Evolutionary conservation across 2,113 vertebrate species (phyloP).

Genomic region (Phodopus roborovskii): DNA sequence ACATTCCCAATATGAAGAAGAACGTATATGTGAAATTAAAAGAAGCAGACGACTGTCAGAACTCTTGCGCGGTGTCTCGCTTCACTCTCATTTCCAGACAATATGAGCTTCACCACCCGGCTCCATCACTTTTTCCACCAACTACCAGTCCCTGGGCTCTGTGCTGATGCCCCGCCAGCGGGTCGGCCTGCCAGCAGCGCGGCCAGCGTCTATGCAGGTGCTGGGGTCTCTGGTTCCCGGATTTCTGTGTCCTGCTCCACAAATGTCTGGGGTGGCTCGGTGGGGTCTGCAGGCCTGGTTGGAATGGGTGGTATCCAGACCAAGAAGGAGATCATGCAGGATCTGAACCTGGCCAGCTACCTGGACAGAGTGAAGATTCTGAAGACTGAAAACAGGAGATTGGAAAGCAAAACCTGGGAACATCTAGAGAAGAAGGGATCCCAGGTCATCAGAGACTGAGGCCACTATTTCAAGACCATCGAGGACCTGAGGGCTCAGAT

Average conservation of each 20-base stretch:
- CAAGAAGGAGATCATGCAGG: constrained; percentile 92
- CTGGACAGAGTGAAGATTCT: constrained; percentile 90
- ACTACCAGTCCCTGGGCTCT: constrained; percentile 59
- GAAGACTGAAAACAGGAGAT: constrained; percentile 87
- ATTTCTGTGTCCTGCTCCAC: constrained; percentile 84
- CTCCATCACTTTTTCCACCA: constrained; percentile 73
- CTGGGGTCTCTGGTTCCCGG: constrained; percentile 88
- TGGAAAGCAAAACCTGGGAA: constrained; percentile 92
- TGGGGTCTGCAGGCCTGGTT: constrained; percentile 43
- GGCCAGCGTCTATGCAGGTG: constrained; percentile 89
- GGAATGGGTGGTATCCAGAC: constrained; percentile 80
- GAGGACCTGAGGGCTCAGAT: constrained; percentile 93
- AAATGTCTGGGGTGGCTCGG: constrained; percentile 82
- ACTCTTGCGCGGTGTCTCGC: not conserved
- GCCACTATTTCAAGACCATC: constrained; percentile 88
- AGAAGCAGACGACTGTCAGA: fast-evolving
- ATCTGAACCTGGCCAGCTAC: constrained; percentile 93
- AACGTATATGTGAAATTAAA: no score
- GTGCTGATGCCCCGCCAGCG: constrained; percentile 70
- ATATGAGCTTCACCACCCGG: constrained; percentile 86
- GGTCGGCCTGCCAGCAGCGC: constrained; percentile 83
- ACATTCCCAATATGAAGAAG: no score
- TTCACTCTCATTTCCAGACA: not conserved
- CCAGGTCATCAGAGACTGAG: constrained; percentile 88
- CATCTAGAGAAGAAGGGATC: constrained; percentile 91